A percentile compares a stretch with the other conserved stretches of the same genome.
Conservation (phyloP, 2,113 vertebrate species). For the Haemorhous mexicanus region DNA sequence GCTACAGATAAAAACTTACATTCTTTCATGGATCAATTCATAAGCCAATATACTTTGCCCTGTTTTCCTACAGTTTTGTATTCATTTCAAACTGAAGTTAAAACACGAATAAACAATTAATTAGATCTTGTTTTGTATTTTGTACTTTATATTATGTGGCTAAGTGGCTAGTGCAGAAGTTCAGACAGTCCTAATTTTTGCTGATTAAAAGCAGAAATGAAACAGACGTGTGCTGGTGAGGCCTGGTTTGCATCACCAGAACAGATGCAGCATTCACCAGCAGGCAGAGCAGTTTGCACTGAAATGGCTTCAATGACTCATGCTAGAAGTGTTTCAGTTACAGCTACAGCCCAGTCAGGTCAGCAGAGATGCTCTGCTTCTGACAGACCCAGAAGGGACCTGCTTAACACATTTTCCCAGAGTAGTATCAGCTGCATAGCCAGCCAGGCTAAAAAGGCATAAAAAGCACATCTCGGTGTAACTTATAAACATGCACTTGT, state of each 20-base stretch:
- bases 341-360: neutral
- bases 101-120: neutral
- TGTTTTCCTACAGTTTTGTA: neutral
- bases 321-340: neutral
- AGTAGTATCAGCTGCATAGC: neutral
- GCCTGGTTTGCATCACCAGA: neutral
- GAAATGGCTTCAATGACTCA: neutral
- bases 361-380: neutral
- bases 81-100: neutral
- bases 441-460: neutral
- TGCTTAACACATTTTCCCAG: neutral
- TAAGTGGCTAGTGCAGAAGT: neutral
- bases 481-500: neutral
- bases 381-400: neutral
- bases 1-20: neutral
- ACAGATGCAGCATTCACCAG: neutral
- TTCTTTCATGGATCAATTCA: neutral
- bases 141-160: neutral
- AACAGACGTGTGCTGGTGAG: neutral
- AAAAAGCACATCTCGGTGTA: neutral
- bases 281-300: neutral
- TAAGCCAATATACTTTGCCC: neutral
- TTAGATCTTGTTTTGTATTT: neutral
- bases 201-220: slow-evolving; percentile 14
- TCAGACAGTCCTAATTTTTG: slow-evolving; percentile 11